phyloP scores from a whole-genome alignment of 2,113 vertebrate genomes.

The Ardeotis arabs region DNA sequence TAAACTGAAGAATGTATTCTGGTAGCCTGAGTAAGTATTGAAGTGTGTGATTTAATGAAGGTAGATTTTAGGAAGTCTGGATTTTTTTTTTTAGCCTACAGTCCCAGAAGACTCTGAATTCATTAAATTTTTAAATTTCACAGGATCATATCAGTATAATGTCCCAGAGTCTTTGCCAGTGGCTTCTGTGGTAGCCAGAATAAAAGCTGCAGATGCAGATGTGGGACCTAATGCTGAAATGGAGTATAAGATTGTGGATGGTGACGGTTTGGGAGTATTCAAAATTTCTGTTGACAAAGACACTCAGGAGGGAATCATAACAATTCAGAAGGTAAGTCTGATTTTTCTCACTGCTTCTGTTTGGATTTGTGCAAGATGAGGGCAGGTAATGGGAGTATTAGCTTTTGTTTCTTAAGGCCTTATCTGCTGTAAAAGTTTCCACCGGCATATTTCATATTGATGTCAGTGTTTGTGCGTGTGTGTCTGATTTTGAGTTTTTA shows the following conservation, averaged over 20 bases:
- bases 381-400: background rate
- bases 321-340: slow-evolving; percentile 86
- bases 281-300: slow-evolving; percentile 91
- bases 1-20: background rate
- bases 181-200: slow-evolving; percentile 88
- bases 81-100: background rate
- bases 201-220: slow-evolving; percentile 92
- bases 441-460: background rate
- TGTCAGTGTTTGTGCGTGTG: background rate
- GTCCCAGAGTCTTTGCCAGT: slow-evolving; percentile 89
- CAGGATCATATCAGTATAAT: slow-evolving; percentile 91
- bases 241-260: slow-evolving; percentile 94
- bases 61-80: background rate
- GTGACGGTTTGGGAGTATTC: slow-evolving; percentile 87
- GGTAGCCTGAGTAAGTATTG: background rate
- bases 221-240: slow-evolving; percentile 91
- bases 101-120: background rate
- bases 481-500: background rate
- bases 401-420: background rate
- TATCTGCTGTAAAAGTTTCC: background rate
- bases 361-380: background rate
- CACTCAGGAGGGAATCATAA: slow-evolving; percentile 91
- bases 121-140: slow-evolving; percentile 48
- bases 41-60: background rate
- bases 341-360: background rate